Evolutionary conservation across 2,113 vertebrate genomes (phyloP), one percentile per base, ranked within the genome.

Genomic region (Lanius collurio): DNA sequence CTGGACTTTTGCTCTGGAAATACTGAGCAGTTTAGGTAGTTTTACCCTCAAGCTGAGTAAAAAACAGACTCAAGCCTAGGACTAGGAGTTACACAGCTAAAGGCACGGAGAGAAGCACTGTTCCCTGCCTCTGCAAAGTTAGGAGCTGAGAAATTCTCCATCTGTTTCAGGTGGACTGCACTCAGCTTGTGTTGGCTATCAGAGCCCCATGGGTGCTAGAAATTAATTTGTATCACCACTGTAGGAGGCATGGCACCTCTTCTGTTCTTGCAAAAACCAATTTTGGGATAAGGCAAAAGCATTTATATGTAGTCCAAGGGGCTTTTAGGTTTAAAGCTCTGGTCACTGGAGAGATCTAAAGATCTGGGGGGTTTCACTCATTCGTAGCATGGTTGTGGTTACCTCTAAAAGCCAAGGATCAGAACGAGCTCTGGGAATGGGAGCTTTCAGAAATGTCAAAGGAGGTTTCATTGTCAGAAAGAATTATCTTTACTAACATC

Each of bases 331-430:
- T 60, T 91, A n/a, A 87, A 80, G 59, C 18, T 73, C n/a, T 53
- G 41, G 57, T 76, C 23, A 26, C 50, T 60, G 26, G 69, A 89
- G 24, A 42, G 11, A 44, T 33, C 35, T 73, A 9, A 71, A 75
- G 22, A n/a, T 23, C 10, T 53, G 56, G 1, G 6, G 24, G 35
- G 8, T 46, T 81, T 74, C 3, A 1, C 78, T 87, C 1, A 0
- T 17, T 67, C 65, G 31, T 42, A 62, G 39, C 7, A 11, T 27
- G 7, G 12, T 10, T 69, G 49, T 28, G 6, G 9, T 41, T 76
- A 49, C 49, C 53, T 83, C 53, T 60, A 67, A 80, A 84, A 93
- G 33, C 11, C 42, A 73, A 74, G 47, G 30, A 80, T 47, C 6
- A 80, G 67, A 76, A 62, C 2, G n/a, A 70, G 11, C 33, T 70